Conservation (phyloP, 2,797 vertebrate species). For the Euthynnus affinis region DNA sequence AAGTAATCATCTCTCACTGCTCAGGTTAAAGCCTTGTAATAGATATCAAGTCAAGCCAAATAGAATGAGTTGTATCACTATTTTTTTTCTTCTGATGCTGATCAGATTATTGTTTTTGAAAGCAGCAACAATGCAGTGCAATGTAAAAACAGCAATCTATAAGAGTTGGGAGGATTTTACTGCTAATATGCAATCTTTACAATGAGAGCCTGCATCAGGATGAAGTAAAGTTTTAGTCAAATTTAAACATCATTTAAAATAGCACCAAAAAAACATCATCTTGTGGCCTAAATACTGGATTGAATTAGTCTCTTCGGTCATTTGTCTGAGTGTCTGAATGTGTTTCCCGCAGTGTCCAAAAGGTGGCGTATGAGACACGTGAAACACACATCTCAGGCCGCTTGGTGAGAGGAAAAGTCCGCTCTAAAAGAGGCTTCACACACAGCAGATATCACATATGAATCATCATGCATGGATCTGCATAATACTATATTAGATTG, state of each 20-base stretch:
- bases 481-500: constrained; percentile 20
- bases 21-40: constrained; percentile 11
- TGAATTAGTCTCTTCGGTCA: not conserved
- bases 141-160: not conserved
- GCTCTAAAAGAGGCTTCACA: constrained; percentile 31
- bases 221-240: not conserved
- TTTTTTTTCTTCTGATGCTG: not conserved
- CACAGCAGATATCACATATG: constrained; percentile 30
- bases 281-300: not conserved
- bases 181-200: not conserved
- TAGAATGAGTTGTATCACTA: constrained; percentile 3
- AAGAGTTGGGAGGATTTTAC: not conserved
- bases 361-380: constrained; percentile 87
- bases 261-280: not conserved
- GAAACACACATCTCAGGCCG: constrained; percentile 39
- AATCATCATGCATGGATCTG: constrained; percentile 40
- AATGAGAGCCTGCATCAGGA: not conserved
- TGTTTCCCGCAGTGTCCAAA: constrained; percentile 71
- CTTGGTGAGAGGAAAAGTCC: constrained; percentile 37
- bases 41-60: constrained; percentile 21
- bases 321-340: not conserved
- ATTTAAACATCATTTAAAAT: not conserved
- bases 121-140: constrained; percentile 10
- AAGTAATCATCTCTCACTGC: constrained; percentile 8
- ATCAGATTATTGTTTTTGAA: constrained; percentile 18